Base-by-base conservation (phyloP, 2,888 invertebrate species). In the Lepidocyrtoides sp. region DNA sequence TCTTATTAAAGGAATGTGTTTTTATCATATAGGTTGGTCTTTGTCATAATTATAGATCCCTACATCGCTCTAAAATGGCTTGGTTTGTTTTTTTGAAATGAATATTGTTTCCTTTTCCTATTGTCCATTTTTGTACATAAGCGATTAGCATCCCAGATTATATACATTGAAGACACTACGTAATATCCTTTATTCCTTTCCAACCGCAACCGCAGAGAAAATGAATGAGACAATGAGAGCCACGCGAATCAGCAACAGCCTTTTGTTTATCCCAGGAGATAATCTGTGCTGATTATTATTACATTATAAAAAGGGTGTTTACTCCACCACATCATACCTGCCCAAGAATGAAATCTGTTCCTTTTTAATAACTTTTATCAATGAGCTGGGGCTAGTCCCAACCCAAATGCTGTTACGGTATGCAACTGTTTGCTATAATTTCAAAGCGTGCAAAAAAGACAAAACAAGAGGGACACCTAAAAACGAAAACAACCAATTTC, bases 181-280 rank as follows among this genome's bases (percentile, higher is more conserved):
- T 26, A 57, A 2, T n/a, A 57, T 63, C 14, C 5, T 63, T 32
- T 51, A n/a, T n/a, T n/a, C n/a, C n/a, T n/a, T n/a, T 41, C 4
- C 41, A 41, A 10, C 41, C 41, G 23, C 12, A 57, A 57, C 57
- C 57, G n/a, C 57, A 57, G 23, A 57, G 26, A n/a, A 23, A 57
- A 57, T 8, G 17, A 48, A 29, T 10, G 17, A 77, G n/a, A n/a
- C n/a, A n/a, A 79, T 51, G 32, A 23, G 54, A 32, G 79, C 51
- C 79, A 79, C 79, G 54, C 79, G 79, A 36, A 69, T 69, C 36
- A 32, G 17, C 69, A 36, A 17, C n/a, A 8, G 14, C 60, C 26
- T 41, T 60, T 81, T 81, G 82, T 82, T 32, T 63, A 63, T 63
- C 44, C 82, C n/a, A 36, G 20, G 20, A 44, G 82, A 82, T 82